phyloP scores from a whole-genome alignment of 2,113 vertebrate genomes.

The Gracilinanus agilis region DNA sequence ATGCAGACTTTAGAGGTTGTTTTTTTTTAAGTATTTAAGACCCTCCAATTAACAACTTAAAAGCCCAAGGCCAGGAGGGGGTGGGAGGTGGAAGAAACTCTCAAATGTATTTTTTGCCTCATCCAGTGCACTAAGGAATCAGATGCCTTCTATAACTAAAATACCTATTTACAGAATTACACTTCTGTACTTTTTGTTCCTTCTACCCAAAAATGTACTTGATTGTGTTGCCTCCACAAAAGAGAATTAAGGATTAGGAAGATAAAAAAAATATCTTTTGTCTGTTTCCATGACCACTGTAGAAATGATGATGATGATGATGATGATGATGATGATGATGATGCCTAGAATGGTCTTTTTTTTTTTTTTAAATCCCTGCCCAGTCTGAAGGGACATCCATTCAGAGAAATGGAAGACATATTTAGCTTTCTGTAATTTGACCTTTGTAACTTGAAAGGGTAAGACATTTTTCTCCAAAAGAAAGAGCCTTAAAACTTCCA shows the following conservation, averaged over 20 bases:
- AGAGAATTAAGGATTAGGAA: conserved; percentile 35
- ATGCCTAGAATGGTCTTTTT: conserved; percentile 4
- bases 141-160: conserved; percentile 2
- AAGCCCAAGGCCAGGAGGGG: conserved; percentile 49
- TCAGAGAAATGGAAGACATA: conserved; percentile 32
- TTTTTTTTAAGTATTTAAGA: conserved; percentile 51
- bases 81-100: background rate
- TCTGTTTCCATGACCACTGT: conserved; percentile 17
- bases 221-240: conserved; percentile 10
- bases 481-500: conserved; percentile 12
- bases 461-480: conserved; percentile 19
- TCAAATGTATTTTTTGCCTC: background rate
- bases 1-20: background rate
- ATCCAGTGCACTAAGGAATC: background rate
- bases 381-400: conserved; percentile 49
- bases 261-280: conserved; percentile 44
- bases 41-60: conserved; percentile 56
- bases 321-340: conserved; percentile 21
- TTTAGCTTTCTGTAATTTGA: conserved; percentile 41
- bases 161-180: conserved; percentile 27
- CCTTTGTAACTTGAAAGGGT: conserved; percentile 39
- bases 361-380: conserved; percentile 37
- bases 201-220: conserved; percentile 25
- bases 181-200: conserved; percentile 45
- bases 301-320: conserved; percentile 39